phyloP scores from a whole-genome alignment of 2,113 vertebrate species.

The Ondatra zibethicus region DNA sequence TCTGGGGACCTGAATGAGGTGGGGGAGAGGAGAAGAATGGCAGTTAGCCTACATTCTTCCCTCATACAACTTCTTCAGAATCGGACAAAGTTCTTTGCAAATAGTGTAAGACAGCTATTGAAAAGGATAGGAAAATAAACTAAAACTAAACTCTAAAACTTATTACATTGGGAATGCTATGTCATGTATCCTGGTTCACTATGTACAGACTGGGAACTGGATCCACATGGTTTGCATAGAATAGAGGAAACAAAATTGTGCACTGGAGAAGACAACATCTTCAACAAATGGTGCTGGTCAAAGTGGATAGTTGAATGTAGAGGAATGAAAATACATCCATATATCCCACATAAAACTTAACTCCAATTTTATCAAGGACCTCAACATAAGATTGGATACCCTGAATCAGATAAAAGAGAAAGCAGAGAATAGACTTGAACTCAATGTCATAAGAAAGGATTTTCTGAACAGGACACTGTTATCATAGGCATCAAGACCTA shows the following conservation, averaged over 20 bases:
- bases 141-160: not conserved
- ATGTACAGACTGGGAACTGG: not conserved
- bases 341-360: not conserved
- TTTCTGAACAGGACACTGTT: not conserved
- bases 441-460: not conserved
- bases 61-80: not conserved
- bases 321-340: not conserved
- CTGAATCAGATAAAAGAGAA: not conserved
- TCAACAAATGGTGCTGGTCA: not conserved
- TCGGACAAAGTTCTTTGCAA: not conserved
- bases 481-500: not conserved
- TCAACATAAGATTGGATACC: not conserved
- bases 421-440: not conserved
- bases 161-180: not conserved
- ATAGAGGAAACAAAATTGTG: not conserved
- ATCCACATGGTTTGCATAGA: not conserved
- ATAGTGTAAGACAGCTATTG: not conserved
- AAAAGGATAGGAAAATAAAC: not conserved
- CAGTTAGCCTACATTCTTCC: not conserved
- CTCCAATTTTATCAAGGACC: not conserved
- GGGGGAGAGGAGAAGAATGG: not conserved
- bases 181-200: fast-evolving
- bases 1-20: not conserved
- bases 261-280: not conserved
- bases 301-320: not conserved